A percentile compares a stretch with the other conserved stretches of the same genome.
Conservation (phyloP, 2,888 invertebrate genomes). For the Tortricodes alternella region DNA sequence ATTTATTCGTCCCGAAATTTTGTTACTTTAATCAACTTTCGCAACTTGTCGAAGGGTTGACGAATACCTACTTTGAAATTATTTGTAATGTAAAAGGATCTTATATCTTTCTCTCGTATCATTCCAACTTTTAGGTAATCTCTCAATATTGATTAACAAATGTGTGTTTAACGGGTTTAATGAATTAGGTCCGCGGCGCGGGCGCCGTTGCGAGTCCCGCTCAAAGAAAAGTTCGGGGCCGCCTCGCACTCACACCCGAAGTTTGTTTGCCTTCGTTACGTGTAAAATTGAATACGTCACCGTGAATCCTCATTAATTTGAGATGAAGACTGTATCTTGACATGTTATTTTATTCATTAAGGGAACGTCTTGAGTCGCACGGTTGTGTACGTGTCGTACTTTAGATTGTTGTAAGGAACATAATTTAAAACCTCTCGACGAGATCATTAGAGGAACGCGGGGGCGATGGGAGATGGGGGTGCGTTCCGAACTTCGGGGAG, state of each 20-base stretch:
- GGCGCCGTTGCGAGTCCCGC: constrained; percentile 39
- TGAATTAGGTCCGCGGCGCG: constrained; percentile 63
- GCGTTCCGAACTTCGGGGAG: constrained; percentile 3
- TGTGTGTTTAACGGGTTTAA: constrained; percentile 68
- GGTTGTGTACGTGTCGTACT: constrained; percentile 66
- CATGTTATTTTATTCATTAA: constrained; percentile 82
- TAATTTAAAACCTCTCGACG: constrained; percentile 75
- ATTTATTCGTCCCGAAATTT: constrained; percentile 57
- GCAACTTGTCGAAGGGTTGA: constrained; percentile 48
- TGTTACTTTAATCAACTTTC: constrained; percentile 60
- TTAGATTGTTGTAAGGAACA: constrained; percentile 75
- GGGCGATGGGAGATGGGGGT: constrained; percentile 42
- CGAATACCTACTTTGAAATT: constrained; percentile 49
- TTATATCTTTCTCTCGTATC: constrained; percentile 20
- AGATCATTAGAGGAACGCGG: constrained; percentile 64
- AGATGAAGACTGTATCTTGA: constrained; percentile 77
- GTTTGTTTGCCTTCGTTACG: constrained; percentile 75
- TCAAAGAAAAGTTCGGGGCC: constrained; percentile 21
- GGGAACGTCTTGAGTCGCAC: constrained; percentile 61
- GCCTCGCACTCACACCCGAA: constrained; percentile 42
- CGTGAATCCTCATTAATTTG: constrained; percentile 79
- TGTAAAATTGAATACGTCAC: constrained; percentile 77
- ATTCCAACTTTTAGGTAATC: constrained; percentile 70
- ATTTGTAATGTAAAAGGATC: constrained; percentile 44
- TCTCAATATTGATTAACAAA: constrained; percentile 76